These are phyloP conservation scores for Caenorhabditis sp. DNA, from an alignment of 2,888 invertebrate species.

Conservation along the genomic window DNA sequence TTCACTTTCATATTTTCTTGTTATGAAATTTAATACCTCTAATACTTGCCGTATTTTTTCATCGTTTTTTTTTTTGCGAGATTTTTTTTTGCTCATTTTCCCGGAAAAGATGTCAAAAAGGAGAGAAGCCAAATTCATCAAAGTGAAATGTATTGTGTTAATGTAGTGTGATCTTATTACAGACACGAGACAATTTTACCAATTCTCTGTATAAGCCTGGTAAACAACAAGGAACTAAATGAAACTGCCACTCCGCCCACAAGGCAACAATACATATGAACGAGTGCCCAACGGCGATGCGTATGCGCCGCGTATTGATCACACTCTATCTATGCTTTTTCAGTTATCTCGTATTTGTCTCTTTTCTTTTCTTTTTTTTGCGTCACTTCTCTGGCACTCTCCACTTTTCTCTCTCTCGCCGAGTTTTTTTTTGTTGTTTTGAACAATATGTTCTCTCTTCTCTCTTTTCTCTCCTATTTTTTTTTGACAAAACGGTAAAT, in stretches of 20 bases:
- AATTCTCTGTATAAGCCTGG: background rate
- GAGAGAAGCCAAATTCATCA: no score
- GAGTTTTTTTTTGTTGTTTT: background rate
- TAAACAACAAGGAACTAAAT: constrained; percentile 1
- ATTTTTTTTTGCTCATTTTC: no score
- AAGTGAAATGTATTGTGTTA: no score
- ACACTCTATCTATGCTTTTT: background rate
- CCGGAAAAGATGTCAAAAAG: no score
- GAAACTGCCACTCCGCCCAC: background rate
- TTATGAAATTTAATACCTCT: no score
- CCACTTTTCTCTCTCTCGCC: background rate
- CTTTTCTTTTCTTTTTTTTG: background rate
- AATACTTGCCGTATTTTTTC: no score
- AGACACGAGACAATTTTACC: background rate
- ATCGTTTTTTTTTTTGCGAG: no score
- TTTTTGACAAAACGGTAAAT: constrained; percentile 1
- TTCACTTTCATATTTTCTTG: no score
- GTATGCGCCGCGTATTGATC: constrained; percentile 1
- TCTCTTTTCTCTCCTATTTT: background rate
- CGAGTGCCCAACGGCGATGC: background rate
- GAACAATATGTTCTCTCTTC: background rate
- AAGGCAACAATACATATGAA: background rate
- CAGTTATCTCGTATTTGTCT: background rate
- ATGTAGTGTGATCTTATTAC: no score
- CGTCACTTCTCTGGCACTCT: background rate